Base-by-base conservation (phyloP, 2,797 vertebrate genomes). In the Miichthys miiuy region DNA sequence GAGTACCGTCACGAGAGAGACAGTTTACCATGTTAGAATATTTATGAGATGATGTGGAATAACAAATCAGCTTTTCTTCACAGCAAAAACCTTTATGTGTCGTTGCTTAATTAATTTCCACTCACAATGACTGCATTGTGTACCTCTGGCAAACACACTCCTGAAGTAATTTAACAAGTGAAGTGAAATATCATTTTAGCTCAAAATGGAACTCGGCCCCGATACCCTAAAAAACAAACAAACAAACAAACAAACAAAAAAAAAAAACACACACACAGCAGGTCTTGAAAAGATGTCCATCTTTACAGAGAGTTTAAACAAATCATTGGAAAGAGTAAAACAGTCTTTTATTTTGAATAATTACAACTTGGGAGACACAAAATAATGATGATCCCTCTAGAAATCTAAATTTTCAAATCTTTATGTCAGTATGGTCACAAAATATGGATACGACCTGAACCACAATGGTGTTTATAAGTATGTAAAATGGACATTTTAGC, bases 1-100 rank as follows among this genome's bases (percentile, higher is more conserved):
- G 72, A 62, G 74, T 76, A 81, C 68, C 81, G 79, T 87, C 78
- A 79, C 55, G 60, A 62, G 52, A 73, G 68, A 79, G 75, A 66
- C 42, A 47, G 51, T 20, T 27, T 80, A 73, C 70, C 10, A 0
- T 62, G 70, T 63, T 80, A 38, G 48, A 87, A 87, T 91, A 85
- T 88, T 82, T 71, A 87, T 87, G 74, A 85, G 72, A 79, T 1
- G 0, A 60, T 57, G 65, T 60, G 56, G 66, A 80, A 83, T 70
- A 87, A 87, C 62, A 83, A 84, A 90, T 77, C 16, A 80, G 47
- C 18, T 72, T 68, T 68, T 68, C 50, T 65, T 68, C 52, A 69
- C 63, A 68, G 60, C 46, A 48, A 46, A 70, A 71, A 60, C 46
- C 44, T 72, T 71, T 34, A 57, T 57, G 48, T 71, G 34, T 38